phyloP scores from a whole-genome alignment of 2,888 invertebrate genomes.

The Mythimna ferrago region DNA sequence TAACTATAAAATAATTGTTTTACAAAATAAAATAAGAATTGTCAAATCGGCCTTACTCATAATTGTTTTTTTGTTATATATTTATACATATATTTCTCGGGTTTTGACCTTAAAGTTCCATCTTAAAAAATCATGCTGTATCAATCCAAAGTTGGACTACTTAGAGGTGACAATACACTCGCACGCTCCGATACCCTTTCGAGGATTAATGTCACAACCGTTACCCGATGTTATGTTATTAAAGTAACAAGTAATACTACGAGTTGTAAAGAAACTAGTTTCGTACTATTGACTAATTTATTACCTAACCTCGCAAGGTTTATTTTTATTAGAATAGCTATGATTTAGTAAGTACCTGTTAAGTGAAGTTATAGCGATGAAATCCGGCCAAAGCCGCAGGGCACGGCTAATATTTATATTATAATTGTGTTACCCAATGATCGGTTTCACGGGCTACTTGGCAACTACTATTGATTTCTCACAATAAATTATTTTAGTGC shows the following conservation, averaged over 20 bases:
- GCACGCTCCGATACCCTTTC: constrained; percentile 13
- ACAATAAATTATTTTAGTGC: constrained; percentile 82
- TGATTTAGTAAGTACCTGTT: constrained; percentile 63
- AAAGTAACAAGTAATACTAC: constrained; percentile 34
- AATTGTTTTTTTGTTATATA: no score
- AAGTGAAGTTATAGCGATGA: constrained; percentile 59
- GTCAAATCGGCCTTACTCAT: no score
- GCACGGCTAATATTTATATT: constrained; percentile 65
- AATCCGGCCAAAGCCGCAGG: constrained; percentile 62
- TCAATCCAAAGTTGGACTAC: not conserved
- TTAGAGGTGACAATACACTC: constrained; percentile 26
- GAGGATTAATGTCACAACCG: constrained; percentile 42
- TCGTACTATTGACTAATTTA: constrained; percentile 46
- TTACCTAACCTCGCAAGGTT: constrained; percentile 55
- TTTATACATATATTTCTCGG: no score
- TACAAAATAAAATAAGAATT: no score
- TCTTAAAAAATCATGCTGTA: no score
- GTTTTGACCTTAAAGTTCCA: no score
- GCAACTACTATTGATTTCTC: constrained; percentile 75
- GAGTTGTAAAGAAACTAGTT: constrained; percentile 49
- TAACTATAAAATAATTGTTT: no score
- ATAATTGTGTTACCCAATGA: constrained; percentile 72
- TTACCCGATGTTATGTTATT: constrained; percentile 20
- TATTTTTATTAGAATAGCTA: constrained; percentile 60
- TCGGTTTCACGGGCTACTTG: constrained; percentile 64